A percentile compares a stretch with the other conserved stretches of the same genome.
These are phyloP conservation scores for Xanthorhoe spadicearia DNA, from an alignment of 2,888 invertebrate species.

Conservation along the genomic window DNA sequence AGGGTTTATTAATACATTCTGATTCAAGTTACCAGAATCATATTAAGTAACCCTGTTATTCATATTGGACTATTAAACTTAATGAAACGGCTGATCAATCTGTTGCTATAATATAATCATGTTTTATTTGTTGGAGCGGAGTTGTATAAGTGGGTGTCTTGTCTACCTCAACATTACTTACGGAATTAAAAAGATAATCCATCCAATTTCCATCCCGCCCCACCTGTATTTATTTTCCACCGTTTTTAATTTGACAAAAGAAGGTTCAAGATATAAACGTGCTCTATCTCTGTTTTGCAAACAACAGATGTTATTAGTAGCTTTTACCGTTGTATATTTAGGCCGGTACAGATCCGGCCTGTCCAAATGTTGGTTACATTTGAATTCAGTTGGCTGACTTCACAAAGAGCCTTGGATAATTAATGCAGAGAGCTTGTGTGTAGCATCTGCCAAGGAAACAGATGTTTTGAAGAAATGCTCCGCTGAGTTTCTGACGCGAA, in stretches of 20 bases:
- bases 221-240: conserved; percentile 17
- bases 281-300: conserved; percentile 35
- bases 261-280: conserved; percentile 27
- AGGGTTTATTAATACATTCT: background rate
- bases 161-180: background rate
- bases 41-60: no score
- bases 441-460: conserved; percentile 25
- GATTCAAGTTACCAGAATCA: background rate
- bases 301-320: conserved; percentile 36
- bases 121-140: no score
- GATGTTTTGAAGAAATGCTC: conserved; percentile 25
- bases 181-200: conserved; percentile 4
- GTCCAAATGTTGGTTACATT: conserved; percentile 40
- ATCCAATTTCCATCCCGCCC: background rate
- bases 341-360: conserved; percentile 36
- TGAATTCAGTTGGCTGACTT: conserved; percentile 33
- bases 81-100: no score
- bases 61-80: no score
- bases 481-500: conserved; percentile 10
- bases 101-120: no score
- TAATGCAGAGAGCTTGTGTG: conserved; percentile 20
- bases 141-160: no score
- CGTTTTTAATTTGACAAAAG: conserved; percentile 25
- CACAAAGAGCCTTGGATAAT: conserved; percentile 27
- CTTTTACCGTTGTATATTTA: conserved; percentile 39